Base-by-base conservation (phyloP, 2,113 vertebrate genomes). In the Arenaria interpres region DNA sequence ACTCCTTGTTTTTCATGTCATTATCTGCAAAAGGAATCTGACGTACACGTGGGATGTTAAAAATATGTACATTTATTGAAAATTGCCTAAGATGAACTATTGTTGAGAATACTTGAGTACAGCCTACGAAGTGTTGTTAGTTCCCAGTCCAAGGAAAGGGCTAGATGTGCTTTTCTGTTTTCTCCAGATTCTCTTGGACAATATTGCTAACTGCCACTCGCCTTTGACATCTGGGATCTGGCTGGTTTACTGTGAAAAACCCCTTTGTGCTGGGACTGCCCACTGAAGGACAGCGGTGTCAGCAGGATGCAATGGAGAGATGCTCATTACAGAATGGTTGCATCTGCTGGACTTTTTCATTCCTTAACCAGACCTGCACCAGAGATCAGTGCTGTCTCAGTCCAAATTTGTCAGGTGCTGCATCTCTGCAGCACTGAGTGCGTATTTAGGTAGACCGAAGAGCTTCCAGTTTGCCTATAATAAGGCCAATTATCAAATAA, bases 1-100 rank as follows among this genome's bases (percentile, higher is more conserved):
- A 94, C 85, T 92, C 94, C 96, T 77, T 95, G 93, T 69, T 94
- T 95, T 94, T 96, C 78, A 72, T 92, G 51, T 91, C 62, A 62
- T 94, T 93, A 83, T 79, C 94, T 93, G 84, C 86, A 80, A 75
- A 92, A 91, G 27, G 54, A 74, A 12, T 53, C 69, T 91, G 85
- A 79, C 62, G 75, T 69, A 23, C 60, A 75, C 32, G 94, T 91
- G 72, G 90, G 88, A 80, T 77, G 91, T 80, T 90, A 79, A 90
- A 83, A 85, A 89, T 45, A 6, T 50, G 39, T 88, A 76, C 35
- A 28, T 88, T 91, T 96, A 69, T 77, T 91, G 92, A 88, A 95
- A 93, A 93, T 77, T 85, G 72, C 41, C 79, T 92, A 71, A 94
- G 85, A 77, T 39, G 66, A 94, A 56, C 30, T 56, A 21, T 51